Evolutionary conservation across 2,113 vertebrate genomes (phyloP).

Genomic region (Sakesphorus luctuosus): DNA sequence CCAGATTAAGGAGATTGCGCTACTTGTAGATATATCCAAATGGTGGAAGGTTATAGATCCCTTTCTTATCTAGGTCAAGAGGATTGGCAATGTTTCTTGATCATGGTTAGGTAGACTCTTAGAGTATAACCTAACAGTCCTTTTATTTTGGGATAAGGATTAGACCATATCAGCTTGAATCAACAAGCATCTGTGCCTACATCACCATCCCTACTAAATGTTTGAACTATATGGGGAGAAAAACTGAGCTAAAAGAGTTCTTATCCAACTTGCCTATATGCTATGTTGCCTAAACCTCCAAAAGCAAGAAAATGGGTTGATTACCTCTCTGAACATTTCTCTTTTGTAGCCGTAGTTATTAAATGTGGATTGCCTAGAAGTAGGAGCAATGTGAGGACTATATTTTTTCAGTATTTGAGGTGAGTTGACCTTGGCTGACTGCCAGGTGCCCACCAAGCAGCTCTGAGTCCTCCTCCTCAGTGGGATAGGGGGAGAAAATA

Average conservation of each 20-base stretch:
- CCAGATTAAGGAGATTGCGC: not conserved
- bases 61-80: not conserved
- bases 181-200: not conserved
- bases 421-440: not conserved
- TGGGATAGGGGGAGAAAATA: not conserved
- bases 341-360: not conserved
- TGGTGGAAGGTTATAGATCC: not conserved
- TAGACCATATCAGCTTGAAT: not conserved
- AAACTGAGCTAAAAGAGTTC: not conserved
- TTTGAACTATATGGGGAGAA: not conserved
- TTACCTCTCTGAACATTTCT: not conserved
- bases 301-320: not conserved
- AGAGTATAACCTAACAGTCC: not conserved
- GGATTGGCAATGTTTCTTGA: not conserved
- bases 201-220: not conserved
- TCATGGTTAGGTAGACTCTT: not conserved
- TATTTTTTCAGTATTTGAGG: not conserved
- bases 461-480: not conserved
- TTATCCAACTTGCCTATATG: not conserved
- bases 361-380: not conserved
- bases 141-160: slow-evolving; percentile 2
- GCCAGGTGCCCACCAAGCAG: not conserved
- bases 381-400: not conserved
- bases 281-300: not conserved
- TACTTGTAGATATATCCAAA: not conserved